A percentile compares a stretch with the other conserved stretches of the same genome.
These are phyloP conservation scores for Caenorhabditis brenneri DNA, from an alignment of 1,140 invertebrate genomes.

Conservation along the genomic window DNA sequence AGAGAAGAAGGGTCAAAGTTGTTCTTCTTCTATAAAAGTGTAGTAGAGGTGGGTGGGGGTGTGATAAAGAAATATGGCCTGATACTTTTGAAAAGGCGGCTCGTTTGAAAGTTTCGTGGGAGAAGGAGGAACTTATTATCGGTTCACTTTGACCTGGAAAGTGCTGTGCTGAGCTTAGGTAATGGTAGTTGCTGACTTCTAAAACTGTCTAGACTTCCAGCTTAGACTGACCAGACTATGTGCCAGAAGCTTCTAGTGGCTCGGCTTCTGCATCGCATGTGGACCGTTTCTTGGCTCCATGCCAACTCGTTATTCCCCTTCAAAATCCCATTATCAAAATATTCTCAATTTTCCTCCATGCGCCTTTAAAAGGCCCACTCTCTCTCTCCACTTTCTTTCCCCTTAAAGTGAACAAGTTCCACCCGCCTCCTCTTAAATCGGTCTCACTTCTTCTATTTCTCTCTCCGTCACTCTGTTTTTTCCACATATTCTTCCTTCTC, in stretches of 20 bases:
- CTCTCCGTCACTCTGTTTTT: background rate
- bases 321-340: background rate
- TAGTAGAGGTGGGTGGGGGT: too few species aligned
- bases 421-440: background rate
- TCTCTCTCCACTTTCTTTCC: background rate
- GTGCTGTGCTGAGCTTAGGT: too few species aligned
- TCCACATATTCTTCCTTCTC: background rate
- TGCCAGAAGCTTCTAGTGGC: too few species aligned
- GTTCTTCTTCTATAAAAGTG: too few species aligned
- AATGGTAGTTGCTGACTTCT: too few species aligned
- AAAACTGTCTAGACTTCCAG: too few species aligned
- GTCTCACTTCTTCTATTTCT: background rate
- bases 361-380: background rate
- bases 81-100: background rate
- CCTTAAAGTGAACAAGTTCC: background rate
- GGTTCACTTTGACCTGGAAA: background rate
- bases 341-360: background rate
- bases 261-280: too few species aligned
- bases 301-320: too few species aligned
- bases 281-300: too few species aligned
- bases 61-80: constrained; percentile 42
- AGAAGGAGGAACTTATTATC: background rate
- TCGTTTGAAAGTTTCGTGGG: background rate
- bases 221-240: too few species aligned
- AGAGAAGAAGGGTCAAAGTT: constrained; percentile 24